Base-by-base conservation (phyloP, 2,888 invertebrate species). In the Spisula solida region DNA sequence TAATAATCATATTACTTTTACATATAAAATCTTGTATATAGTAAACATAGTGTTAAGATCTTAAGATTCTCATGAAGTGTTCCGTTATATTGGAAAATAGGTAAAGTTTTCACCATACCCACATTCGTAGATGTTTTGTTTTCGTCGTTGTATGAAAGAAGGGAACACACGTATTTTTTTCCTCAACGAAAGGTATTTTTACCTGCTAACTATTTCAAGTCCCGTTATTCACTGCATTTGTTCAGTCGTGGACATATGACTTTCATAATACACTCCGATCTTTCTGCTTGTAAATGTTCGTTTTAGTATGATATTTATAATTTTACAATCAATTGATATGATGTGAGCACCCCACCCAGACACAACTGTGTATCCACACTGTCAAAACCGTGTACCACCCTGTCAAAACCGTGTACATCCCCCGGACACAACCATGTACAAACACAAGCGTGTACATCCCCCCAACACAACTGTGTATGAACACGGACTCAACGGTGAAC, bases 81-180 rank as follows among this genome's bases (percentile, higher is more conserved):
- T n/a, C 56, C 0, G 56, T 56, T 56, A 25, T 6, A 4, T 60
- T 16, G n/a, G 10, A 66, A 12, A 12, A 66, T 25, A n/a, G 25
- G 60, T 25, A n/a, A 10, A 25, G 60, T n/a, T 66, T 66, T 25
- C 25, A n/a, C 60, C 60, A 60, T 25, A 66, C 60, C 60, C n/a
- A 66, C 60, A 66, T 66, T 66, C 60, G 60, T 10, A 66, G 0
- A n/a, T 66, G 60, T 66, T 66, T 25, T 66, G 60, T 66, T 66
- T 66, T 66, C 60, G 60, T 66, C 60, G 10, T 66, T 66, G 60
- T 6, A n/a, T n/a, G 10, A 66, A 66, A 25, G 60, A 66, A n/a
- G 60, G 20, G 60, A 66, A n/a, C 60, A 66, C 60, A 66, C 60
- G 60, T 66, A 66, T 25, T 66, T 66, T n/a, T 66, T 66, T 4